Evolutionary conservation across 2,797 vertebrate genomes (phyloP).

Genomic region (Acrossocheilus wenchowensis): DNA sequence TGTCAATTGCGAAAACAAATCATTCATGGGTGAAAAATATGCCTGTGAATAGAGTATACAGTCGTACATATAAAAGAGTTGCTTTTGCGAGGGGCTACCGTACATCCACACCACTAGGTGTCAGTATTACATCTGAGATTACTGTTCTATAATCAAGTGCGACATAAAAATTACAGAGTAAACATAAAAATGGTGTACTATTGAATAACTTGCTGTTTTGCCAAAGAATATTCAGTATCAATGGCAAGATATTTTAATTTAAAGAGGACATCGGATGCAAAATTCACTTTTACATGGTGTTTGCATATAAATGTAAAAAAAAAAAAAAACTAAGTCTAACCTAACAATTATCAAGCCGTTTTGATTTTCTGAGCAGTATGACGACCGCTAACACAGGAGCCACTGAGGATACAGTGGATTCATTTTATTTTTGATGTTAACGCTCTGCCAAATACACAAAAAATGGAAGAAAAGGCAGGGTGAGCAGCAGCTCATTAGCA

Average conservation of each 20-base stretch:
- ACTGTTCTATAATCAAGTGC: too few relatives aligned
- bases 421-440: too few relatives aligned
- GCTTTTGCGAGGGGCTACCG: too few relatives aligned
- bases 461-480: background rate
- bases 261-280: background rate
- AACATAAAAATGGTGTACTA: background rate
- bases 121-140: background rate
- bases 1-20: background rate
- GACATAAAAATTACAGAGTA: background rate
- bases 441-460: accelerated
- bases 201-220: background rate
- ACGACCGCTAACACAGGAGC: too few relatives aligned
- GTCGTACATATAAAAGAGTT: background rate
- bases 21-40: background rate
- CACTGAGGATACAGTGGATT: too few relatives aligned
- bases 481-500: background rate
- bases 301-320: too few relatives aligned
- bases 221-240: background rate
- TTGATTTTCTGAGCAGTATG: too few relatives aligned
- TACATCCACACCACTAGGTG: conserved; percentile 13
- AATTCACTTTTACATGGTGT: background rate
- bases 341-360: background rate
- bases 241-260: background rate
- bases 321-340: background rate
- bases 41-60: background rate